Conservation (phyloP, 1,140 invertebrate genomes). For the Drosophila busckii region DNA sequence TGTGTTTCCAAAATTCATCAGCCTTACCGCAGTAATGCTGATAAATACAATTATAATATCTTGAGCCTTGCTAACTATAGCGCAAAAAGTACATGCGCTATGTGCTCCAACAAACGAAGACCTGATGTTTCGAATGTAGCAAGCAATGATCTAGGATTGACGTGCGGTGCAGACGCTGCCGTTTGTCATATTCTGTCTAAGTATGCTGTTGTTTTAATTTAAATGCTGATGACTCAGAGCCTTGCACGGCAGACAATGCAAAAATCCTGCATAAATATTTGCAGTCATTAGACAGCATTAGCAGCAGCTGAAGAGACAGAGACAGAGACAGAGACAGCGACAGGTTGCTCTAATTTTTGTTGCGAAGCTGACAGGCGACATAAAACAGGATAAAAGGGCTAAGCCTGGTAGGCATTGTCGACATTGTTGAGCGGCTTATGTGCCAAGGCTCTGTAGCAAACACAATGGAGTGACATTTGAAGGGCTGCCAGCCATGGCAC, state of each 20-base stretch:
- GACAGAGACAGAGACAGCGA: conserved; percentile 8
- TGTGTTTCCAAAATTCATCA: too few relatives aligned
- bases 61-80: too few relatives aligned
- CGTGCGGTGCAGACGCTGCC: too few relatives aligned
- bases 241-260: conserved; percentile 21
- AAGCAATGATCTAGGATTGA: too few relatives aligned
- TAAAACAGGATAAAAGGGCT: conserved; percentile 63
- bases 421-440: conserved; percentile 62
- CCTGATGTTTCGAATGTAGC: too few relatives aligned
- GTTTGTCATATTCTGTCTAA: too few relatives aligned
- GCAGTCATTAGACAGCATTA: conserved; percentile 64
- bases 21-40: too few relatives aligned
- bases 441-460: conserved; percentile 17
- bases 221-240: conserved; percentile 51
- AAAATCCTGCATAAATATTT: conserved; percentile 66
- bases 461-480: conserved; percentile 9
- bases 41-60: too few relatives aligned
- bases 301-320: background rate
- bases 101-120: too few relatives aligned
- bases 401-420: conserved; percentile 18
- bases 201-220: conserved; percentile 41
- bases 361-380: conserved; percentile 52
- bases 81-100: too few relatives aligned
- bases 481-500: conserved; percentile 3
- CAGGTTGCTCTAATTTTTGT: conserved; percentile 66